A percentile compares a stretch with the other conserved stretches of the same genome.
phyloP scores from a whole-genome alignment of 2,113 vertebrate species.

The Crocuta crocuta region DNA sequence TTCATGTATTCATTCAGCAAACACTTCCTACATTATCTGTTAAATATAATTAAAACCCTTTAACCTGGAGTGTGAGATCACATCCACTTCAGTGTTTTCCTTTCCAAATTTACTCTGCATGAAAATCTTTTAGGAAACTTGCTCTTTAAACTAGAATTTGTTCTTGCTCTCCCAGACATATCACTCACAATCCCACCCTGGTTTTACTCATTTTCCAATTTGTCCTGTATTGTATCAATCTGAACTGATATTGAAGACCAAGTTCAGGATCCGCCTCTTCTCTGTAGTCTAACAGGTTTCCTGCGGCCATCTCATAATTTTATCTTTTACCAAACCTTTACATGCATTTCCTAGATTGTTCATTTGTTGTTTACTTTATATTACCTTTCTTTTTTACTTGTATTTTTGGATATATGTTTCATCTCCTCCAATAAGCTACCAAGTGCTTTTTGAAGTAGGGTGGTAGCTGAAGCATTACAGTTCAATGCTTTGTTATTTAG shows the following conservation, averaged over 20 bases:
- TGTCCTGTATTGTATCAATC: background rate
- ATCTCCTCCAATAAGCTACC: background rate
- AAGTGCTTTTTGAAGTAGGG: background rate
- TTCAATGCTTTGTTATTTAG: background rate
- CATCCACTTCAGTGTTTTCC: background rate
- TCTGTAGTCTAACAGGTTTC: background rate
- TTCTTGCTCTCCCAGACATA: background rate
- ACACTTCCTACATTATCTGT: background rate
- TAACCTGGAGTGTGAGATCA: background rate
- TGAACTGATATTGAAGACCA: background rate
- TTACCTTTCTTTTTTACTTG: background rate
- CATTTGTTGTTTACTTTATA: background rate
- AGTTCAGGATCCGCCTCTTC: background rate
- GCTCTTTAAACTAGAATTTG: background rate
- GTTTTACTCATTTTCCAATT: background rate
- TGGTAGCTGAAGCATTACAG: background rate
- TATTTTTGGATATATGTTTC: background rate
- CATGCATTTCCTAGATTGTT: background rate
- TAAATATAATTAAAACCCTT: conserved; percentile 28
- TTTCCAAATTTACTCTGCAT: background rate
- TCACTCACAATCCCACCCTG: background rate
- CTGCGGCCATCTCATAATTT: background rate
- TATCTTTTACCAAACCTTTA: background rate
- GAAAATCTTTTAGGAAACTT: background rate
- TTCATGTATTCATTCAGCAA: conserved; percentile 60